Conservation (phyloP, 1,140 invertebrate genomes). For the Diachasma alloeum region DNA sequence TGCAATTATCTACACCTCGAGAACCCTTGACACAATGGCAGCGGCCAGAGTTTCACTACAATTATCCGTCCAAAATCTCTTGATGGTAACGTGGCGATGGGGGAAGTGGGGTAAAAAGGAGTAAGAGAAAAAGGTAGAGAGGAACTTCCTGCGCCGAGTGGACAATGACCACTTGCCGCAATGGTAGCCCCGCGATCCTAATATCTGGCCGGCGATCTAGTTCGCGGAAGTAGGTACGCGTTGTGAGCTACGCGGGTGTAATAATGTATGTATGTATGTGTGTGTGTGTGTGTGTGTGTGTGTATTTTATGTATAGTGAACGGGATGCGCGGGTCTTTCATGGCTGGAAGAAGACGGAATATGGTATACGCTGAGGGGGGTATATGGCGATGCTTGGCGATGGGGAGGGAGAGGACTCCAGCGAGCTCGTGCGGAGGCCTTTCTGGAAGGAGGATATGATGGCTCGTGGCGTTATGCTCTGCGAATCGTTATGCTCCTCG, state of each 20-base stretch:
- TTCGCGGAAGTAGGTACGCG: constrained; percentile 48
- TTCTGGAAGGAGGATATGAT: constrained; percentile 63
- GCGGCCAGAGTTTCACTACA: constrained; percentile 37
- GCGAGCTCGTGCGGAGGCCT: constrained; percentile 37
- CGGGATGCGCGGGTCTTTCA: constrained; percentile 1
- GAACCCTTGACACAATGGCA: constrained; percentile 47
- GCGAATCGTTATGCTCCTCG: constrained; percentile 63
- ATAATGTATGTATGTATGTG: background rate
- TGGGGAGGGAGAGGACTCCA: background rate
- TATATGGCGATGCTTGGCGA: background rate
- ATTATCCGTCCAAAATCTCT: constrained; percentile 41
- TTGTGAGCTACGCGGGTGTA: background rate
- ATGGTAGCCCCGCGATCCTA: constrained; percentile 47
- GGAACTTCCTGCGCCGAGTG: constrained; percentile 42
- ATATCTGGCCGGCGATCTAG: constrained; percentile 54
- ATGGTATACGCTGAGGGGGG: background rate
- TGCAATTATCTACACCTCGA: constrained; percentile 45
- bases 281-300: background rate
- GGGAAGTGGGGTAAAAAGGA: constrained; percentile 9
- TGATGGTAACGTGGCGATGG: constrained; percentile 7
- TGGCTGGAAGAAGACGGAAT: background rate
- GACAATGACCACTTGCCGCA: constrained; percentile 50
- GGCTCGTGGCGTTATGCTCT: constrained; percentile 65
- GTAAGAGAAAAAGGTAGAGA: constrained; percentile 1
- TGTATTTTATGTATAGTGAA: constrained; percentile 1